phyloP scores from a whole-genome alignment of 2,113 vertebrate genomes.

The Myotis lucifugus region DNA sequence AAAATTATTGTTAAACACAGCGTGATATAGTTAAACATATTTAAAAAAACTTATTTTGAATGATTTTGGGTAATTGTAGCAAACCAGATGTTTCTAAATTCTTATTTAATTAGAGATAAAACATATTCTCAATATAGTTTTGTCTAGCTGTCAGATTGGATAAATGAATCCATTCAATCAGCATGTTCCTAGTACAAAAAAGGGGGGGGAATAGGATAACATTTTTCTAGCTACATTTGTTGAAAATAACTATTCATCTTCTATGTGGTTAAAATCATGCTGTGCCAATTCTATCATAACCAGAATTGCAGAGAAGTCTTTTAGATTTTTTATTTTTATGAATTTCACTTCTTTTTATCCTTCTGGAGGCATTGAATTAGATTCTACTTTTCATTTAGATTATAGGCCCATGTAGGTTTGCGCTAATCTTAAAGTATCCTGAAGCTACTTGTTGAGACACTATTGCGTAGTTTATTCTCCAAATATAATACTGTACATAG shows the following conservation, averaged over 20 bases:
- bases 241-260: conserved; percentile 70
- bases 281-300: conserved; percentile 34
- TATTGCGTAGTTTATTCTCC: background rate
- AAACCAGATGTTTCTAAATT: conserved; percentile 76
- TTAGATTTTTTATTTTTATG: conserved; percentile 47
- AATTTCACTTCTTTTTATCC: conserved; percentile 13
- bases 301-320: background rate
- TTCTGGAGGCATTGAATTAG: background rate
- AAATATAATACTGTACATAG: background rate
- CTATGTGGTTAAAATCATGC: conserved; percentile 55
- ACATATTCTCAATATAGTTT: conserved; percentile 73
- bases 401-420: background rate
- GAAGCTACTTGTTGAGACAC: background rate
- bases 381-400: background rate
- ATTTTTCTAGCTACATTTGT: conserved; percentile 57
- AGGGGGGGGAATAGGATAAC: conserved; percentile 37
- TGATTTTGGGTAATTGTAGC: conserved; percentile 68
- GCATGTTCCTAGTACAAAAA: conserved; percentile 35
- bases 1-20: conserved; percentile 56
- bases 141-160: conserved; percentile 78
- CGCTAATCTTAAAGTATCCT: background rate
- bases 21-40: conserved; percentile 50
- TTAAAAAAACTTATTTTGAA: conserved; percentile 62
- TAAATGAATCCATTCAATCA: conserved; percentile 73
- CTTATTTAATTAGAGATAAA: conserved; percentile 76